phyloP scores from a whole-genome alignment of 92 coral and sea anemone genomes.

The Montipora capitata region DNA sequence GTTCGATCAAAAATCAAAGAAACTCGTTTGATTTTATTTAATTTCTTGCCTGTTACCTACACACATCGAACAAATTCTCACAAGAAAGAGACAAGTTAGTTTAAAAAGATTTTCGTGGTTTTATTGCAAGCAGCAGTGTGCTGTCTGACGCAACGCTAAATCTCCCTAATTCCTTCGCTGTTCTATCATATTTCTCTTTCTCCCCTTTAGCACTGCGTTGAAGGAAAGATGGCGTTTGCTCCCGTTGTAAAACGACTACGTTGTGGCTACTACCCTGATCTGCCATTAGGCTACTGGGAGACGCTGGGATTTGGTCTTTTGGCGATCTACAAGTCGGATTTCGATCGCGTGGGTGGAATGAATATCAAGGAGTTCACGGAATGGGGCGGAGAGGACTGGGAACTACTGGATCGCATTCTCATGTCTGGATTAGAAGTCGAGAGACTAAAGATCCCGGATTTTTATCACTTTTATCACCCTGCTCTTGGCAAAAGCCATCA shows the following conservation, averaged over 20 bases:
- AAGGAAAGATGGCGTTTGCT: slow-evolving; percentile 97
- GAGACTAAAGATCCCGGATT: slow-evolving; percentile 85
- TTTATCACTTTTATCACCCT: slow-evolving; percentile 91
- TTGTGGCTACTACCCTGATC: slow-evolving; percentile 84
- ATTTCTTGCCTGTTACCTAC: no score
- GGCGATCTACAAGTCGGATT: slow-evolving; percentile 92
- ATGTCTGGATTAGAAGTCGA: slow-evolving; percentile 89
- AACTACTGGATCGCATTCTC: slow-evolving; percentile 89
- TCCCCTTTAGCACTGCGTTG: slow-evolving; percentile 79
- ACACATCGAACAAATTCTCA: no score
- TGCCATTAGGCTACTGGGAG: slow-evolving; percentile 94
- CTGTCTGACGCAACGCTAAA: no score
- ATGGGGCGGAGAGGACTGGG: slow-evolving; percentile 99
- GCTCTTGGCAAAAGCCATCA: slow-evolving; percentile 64
- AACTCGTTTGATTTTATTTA: no score
- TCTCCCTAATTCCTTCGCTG: no score
- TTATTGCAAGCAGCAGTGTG: no score
- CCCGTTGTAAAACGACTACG: slow-evolving; percentile 93
- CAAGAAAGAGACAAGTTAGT: no score
- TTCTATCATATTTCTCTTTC: not conserved
- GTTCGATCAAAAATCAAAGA: no score
- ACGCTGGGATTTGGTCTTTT: slow-evolving; percentile 90
- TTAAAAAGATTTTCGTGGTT: no score
- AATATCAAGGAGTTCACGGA: slow-evolving; percentile 77
- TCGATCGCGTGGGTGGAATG: slow-evolving; percentile 91